Percentiles rank a stretch among this genome's conserved stretches.
phyloP scores from a whole-genome alignment of 1,140 invertebrate genomes.

The Schlechtendalia chinensis region DNA sequence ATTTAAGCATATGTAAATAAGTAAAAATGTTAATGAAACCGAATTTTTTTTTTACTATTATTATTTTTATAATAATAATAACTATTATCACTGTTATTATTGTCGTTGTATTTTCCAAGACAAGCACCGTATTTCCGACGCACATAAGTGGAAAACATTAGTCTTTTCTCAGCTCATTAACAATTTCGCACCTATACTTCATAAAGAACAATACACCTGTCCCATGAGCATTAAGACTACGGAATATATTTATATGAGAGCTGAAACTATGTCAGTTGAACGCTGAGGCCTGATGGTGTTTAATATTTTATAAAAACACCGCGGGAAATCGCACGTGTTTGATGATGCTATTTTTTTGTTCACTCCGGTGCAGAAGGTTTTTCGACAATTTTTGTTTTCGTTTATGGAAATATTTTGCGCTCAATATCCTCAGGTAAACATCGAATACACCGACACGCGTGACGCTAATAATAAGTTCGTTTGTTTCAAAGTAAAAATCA shows the following conservation, averaged over 20 bases:
- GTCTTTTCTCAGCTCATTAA: constrained; percentile 25
- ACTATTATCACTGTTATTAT: too few species aligned
- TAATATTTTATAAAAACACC: constrained; percentile 14
- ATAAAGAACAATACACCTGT: constrained; percentile 34
- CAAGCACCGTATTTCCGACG: neutral
- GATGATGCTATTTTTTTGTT: neutral
- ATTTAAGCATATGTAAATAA: too few species aligned
- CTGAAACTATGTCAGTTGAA: neutral
- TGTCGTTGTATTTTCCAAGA: neutral
- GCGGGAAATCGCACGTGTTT: neutral
- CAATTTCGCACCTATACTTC: neutral
- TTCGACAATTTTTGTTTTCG: neutral
- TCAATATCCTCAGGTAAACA: neutral
- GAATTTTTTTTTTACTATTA: too few species aligned
- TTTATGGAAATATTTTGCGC: neutral
- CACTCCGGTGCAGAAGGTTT: neutral
- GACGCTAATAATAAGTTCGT: neutral
- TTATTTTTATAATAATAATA: too few species aligned
- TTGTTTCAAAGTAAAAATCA: neutral
- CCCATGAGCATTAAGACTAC: neutral
- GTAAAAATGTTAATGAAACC: too few species aligned
- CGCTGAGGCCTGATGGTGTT: neutral
- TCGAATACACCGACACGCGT: neutral
- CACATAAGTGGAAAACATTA: constrained; percentile 15
- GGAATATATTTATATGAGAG: neutral